Percentiles rank a stretch among this genome's conserved stretches.
These are phyloP conservation scores for Neotoxoptera formosana DNA, from an alignment of 1,140 invertebrate genomes.

Conservation along the genomic window DNA sequence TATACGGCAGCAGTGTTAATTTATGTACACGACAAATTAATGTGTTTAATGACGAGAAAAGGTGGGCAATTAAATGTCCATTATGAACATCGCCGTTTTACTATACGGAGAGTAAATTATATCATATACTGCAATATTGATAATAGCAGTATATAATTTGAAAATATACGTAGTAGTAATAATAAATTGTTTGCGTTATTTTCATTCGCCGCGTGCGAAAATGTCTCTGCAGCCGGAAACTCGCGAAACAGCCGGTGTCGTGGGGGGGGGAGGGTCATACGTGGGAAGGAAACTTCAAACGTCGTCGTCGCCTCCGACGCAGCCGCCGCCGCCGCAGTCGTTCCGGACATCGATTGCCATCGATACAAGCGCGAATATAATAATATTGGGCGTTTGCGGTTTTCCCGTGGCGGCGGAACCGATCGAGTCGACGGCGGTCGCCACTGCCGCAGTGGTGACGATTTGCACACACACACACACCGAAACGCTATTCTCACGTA, in stretches of 20 bases:
- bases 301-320: background rate
- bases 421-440: background rate
- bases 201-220: background rate
- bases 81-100: background rate
- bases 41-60: background rate
- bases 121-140: too few relatives aligned
- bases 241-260: background rate
- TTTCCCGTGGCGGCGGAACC: background rate
- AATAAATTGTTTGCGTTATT: too few relatives aligned
- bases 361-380: background rate
- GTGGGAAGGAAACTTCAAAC: background rate
- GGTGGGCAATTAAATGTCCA: background rate
- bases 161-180: too few relatives aligned
- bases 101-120: background rate
- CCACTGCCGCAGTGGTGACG: background rate
- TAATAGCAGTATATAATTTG: too few relatives aligned
- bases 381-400: background rate
- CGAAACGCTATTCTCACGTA: constrained; percentile 39
- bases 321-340: background rate
- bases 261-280: too few relatives aligned
- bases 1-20: background rate
- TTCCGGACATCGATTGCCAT: constrained; percentile 22
- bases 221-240: background rate
- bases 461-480: background rate
- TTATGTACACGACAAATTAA: constrained; percentile 38